phyloP scores from a whole-genome alignment of 2,888 invertebrate genomes.

The Xylophagus ater region DNA sequence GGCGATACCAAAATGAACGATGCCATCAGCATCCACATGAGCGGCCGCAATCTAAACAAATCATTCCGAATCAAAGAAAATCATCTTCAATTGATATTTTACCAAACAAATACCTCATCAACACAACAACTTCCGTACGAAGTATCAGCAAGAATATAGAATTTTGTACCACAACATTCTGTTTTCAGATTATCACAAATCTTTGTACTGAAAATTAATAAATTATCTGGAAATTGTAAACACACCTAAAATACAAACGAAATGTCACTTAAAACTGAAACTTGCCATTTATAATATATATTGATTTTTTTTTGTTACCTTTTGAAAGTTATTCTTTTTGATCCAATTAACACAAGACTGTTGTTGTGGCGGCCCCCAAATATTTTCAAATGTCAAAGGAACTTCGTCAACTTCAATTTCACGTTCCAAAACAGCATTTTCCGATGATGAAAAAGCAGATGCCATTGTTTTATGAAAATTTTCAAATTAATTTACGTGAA shows the following conservation, averaged over 20 bases:
- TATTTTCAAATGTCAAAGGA: slow-evolving; percentile 24
- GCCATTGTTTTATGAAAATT: slow-evolving; percentile 17
- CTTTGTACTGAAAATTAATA: slow-evolving; percentile 55
- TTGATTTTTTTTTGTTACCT: slow-evolving; percentile 41
- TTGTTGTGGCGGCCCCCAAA: slow-evolving; percentile 33
- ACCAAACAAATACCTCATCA: slow-evolving; percentile 23
- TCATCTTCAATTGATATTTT: background rate
- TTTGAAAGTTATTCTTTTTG: slow-evolving; percentile 48
- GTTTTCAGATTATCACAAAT: slow-evolving; percentile 50
- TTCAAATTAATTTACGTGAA: too few relatives aligned
- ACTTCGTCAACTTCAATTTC: slow-evolving; percentile 22
- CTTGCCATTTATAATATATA: slow-evolving; percentile 2
- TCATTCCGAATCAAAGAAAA: background rate
- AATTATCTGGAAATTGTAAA: slow-evolving; percentile 81
- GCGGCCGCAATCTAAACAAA: slow-evolving; percentile 69
- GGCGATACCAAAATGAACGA: slow-evolving; percentile 85
- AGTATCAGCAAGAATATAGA: slow-evolving; percentile 81
- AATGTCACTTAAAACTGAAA: slow-evolving; percentile 10
- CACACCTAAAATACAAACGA: slow-evolving; percentile 53
- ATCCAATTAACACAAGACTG: slow-evolving; percentile 52
- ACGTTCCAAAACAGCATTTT: slow-evolving; percentile 30
- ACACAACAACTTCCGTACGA: slow-evolving; percentile 71
- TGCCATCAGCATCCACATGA: slow-evolving; percentile 72
- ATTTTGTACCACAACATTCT: slow-evolving; percentile 39
- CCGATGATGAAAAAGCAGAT: slow-evolving; percentile 32